Conservation (phyloP, 2,113 vertebrate species). For the Halichoerus grypus region DNA sequence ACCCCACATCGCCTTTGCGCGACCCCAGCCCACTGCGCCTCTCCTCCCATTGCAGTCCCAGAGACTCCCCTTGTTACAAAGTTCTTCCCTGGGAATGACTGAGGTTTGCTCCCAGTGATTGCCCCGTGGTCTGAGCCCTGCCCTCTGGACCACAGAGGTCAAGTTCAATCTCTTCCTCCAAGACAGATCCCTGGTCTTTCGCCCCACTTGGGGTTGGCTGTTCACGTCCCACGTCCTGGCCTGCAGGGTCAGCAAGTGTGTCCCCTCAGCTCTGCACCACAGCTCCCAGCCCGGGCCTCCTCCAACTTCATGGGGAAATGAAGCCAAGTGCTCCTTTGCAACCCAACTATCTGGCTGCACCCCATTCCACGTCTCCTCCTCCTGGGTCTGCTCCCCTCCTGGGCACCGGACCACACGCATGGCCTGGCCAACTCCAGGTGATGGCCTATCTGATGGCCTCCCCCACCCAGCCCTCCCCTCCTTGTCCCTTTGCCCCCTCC, state of each 20-base stretch:
- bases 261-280: too few species aligned
- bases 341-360: rapidly evolving
- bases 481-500: background rate
- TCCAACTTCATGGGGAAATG: background rate
- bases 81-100: too few species aligned
- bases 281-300: background rate
- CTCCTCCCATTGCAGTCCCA: background rate
- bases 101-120: background rate
- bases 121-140: background rate
- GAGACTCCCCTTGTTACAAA: background rate
- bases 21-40: background rate
- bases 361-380: background rate
- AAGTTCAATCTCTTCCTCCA: background rate
- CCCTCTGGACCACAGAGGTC: background rate
- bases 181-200: too few species aligned
- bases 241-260: rapidly evolving
- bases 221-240: background rate
- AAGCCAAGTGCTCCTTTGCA: background rate
- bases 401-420: background rate
- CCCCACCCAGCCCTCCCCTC: too few species aligned
- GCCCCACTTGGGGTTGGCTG: background rate
- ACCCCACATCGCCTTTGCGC: background rate
- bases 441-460: background rate
- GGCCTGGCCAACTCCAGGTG: background rate
- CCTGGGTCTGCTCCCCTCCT: background rate